Percentiles rank a stretch among this genome's conserved stretches.
phyloP scores from a whole-genome alignment of 2,113 vertebrate genomes.

The Salvator merianae region DNA sequence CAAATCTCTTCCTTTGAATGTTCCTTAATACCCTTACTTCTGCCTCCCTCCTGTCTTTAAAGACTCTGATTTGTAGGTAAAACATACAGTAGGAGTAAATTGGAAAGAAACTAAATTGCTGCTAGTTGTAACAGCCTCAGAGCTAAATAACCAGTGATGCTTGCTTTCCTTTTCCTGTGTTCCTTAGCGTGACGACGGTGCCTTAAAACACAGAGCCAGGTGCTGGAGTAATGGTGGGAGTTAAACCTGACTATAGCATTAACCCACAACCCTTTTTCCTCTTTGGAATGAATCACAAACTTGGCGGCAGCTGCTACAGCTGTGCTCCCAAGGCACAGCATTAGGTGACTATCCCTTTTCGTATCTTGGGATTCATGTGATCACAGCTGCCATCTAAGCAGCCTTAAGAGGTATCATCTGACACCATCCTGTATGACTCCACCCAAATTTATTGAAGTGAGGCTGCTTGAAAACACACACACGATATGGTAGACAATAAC shows the following conservation, averaged over 20 bases:
- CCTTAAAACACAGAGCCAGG: constrained; percentile 3
- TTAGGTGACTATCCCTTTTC: constrained; percentile 14
- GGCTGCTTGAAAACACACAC: neutral
- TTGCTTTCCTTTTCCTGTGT: neutral
- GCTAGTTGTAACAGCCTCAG: neutral
- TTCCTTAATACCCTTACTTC: neutral
- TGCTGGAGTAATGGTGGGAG: constrained; percentile 2
- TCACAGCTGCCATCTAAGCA: constrained; percentile 24
- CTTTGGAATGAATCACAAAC: constrained; percentile 14
- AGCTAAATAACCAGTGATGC: neutral
- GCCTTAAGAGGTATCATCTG: neutral
- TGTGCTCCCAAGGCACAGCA: constrained; percentile 1
- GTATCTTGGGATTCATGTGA: constrained; percentile 26
- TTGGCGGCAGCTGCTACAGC: constrained; percentile 23
- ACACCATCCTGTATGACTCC: neutral
- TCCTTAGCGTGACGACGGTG: neutral
- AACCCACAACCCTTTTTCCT: neutral
- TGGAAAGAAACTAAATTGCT: neutral
- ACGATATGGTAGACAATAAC: too few species aligned
- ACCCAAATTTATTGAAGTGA: constrained; percentile 1
- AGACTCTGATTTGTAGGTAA: neutral
- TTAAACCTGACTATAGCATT: constrained; percentile 9
- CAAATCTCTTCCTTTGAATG: too few species aligned
- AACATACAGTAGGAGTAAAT: neutral
- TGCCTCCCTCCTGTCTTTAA: neutral